phyloP scores from a whole-genome alignment of 2,113 vertebrate genomes.

The Istiophorus platypterus region DNA sequence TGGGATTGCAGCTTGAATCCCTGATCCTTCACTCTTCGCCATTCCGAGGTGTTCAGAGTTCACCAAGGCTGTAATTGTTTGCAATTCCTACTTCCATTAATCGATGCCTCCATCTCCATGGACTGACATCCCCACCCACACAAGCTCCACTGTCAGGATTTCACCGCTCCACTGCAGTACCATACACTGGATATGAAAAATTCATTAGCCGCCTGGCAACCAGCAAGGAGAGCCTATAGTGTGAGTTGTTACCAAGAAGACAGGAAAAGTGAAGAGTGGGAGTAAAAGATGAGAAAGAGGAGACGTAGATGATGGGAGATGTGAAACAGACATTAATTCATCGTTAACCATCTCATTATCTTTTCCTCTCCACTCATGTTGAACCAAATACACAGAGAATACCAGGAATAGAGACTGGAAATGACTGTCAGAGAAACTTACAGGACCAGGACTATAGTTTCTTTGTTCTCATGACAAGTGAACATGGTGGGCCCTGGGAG shows the following conservation, averaged over 20 bases:
- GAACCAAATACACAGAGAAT: slow-evolving; percentile 18
- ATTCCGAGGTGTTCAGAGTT: neutral
- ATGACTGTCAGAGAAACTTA: slow-evolving; percentile 14
- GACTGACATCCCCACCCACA: slow-evolving; percentile 64
- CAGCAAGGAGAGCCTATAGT: slow-evolving; percentile 41
- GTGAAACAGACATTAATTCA: slow-evolving; percentile 36
- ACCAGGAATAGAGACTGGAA: slow-evolving; percentile 19
- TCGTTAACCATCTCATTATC: slow-evolving; percentile 39
- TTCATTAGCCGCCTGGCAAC: slow-evolving; percentile 64
- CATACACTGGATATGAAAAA: slow-evolving; percentile 61
- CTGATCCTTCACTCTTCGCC: slow-evolving; percentile 15
- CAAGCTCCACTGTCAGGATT: slow-evolving; percentile 61
- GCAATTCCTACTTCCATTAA: slow-evolving; percentile 60
- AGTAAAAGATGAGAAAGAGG: slow-evolving; percentile 10
- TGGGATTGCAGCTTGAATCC: slow-evolving; percentile 36
- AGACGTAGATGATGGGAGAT: slow-evolving; percentile 21
- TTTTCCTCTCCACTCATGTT: slow-evolving; percentile 13
- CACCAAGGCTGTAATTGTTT: slow-evolving; percentile 57
- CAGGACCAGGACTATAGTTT: slow-evolving; percentile 19
- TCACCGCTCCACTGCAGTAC: slow-evolving; percentile 47
- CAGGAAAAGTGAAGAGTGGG: slow-evolving; percentile 29
- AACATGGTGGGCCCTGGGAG: slow-evolving; percentile 30
- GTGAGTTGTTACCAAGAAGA: slow-evolving; percentile 31
- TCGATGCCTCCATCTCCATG: slow-evolving; percentile 63
- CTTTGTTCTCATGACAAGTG: slow-evolving; percentile 27